Base-by-base conservation (phyloP, 2,888 invertebrate genomes). In the Ichneumoninae sp. region DNA sequence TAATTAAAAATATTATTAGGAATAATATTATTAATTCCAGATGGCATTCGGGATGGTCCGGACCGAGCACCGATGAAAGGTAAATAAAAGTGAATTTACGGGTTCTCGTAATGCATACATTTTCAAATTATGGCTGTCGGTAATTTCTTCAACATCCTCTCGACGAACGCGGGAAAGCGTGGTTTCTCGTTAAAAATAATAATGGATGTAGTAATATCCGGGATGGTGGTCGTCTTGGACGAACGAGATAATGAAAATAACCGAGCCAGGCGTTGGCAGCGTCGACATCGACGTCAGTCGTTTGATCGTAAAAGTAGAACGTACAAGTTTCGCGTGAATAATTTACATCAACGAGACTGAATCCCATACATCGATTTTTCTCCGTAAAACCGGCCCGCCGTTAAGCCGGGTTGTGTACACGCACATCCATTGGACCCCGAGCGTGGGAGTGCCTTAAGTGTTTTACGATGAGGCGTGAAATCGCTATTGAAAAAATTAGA, bases 321-420 rank as follows among this genome's bases (percentile, higher is more conserved):
- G 60, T 80, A 47, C 40, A 80, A 83, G 66, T 75, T 75, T 75
- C 74, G 69, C 70, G 79, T 72, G 71, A 83, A 83, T 83, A 83
- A 83, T 76, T 83, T 72, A 80, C 76, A 66, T 57, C 71, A 72
- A 26, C 66, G 44, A 80, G 71, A 71, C 71, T 66, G 71, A 60
- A 80, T 83, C 71, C 33, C 57, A 71, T 71, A 62, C 65, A 83
- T 76, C 66, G 76, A 80, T 78, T 83, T 83, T 79, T 71, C 66
- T 60, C 57, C 66, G 68, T 36, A 30, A 75, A 69, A 72, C 57
- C 72, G 57, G 44, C 19, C 33, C 26, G 44, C 33, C 54, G 54
- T 68, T 82, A 44, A 76, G 68, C 52, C 40, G 62, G 52, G 19
- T 75, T 74, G 50, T 36, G 26, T 70, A 68, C 30, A 36, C 81